Conservation (phyloP, 2,888 invertebrate species). For the Drosophila nigricruria region DNA sequence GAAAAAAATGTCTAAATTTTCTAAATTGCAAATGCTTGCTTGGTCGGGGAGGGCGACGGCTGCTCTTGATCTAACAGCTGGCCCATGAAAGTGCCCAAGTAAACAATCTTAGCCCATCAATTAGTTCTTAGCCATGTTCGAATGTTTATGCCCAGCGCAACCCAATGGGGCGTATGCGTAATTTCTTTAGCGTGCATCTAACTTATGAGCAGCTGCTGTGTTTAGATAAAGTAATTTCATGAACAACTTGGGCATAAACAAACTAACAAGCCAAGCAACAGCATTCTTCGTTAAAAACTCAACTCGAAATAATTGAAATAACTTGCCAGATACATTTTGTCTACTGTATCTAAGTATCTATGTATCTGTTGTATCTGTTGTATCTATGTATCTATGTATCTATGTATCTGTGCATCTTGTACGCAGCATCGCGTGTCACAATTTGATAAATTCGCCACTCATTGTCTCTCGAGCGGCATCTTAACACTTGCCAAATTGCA, state of each 20-base stretch:
- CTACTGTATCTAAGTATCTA: constrained; percentile 3
- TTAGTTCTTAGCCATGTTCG: constrained; percentile 41
- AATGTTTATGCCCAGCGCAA: constrained; percentile 47
- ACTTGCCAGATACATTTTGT: constrained; percentile 52
- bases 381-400: constrained; percentile 20
- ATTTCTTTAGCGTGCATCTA: constrained; percentile 48
- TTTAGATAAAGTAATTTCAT: constrained; percentile 65
- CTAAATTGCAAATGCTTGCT: constrained; percentile 29
- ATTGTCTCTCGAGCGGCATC: constrained; percentile 55
- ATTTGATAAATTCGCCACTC: constrained; percentile 70
- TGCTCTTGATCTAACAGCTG: constrained; percentile 60
- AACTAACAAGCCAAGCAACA: constrained; percentile 39
- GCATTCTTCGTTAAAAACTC: constrained; percentile 44
- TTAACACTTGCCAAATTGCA: constrained; percentile 62
- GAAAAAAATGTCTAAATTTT: constrained; percentile 30
- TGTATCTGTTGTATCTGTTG: constrained; percentile 19
- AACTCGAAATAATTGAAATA: constrained; percentile 73
- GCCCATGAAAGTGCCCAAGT: constrained; percentile 32
- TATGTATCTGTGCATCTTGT: constrained; percentile 16
- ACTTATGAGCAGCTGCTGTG: constrained; percentile 45
- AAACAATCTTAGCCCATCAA: constrained; percentile 38
- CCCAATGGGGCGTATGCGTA: constrained; percentile 66
- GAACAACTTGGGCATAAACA: constrained; percentile 61
- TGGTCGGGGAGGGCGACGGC: neutral
- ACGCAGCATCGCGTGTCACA: constrained; percentile 66